phyloP scores from a whole-genome alignment of 92 coral and sea anemone genomes.

The Umimayanthus chanpuru region DNA sequence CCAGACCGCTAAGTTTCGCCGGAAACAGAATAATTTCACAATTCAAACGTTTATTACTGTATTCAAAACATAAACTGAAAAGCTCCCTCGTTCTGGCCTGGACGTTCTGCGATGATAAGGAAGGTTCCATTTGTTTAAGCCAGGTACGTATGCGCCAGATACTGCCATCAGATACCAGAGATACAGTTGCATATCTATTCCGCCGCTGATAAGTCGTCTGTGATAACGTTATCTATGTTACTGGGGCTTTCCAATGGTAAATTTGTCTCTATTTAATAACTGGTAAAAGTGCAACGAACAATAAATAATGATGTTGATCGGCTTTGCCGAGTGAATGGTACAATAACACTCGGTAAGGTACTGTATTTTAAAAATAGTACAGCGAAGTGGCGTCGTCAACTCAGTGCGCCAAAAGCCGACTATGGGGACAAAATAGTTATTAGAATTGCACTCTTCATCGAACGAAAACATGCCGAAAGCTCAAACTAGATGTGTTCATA shows the following conservation, averaged over 20 bases:
- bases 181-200: not conserved
- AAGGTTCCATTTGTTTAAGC: not conserved
- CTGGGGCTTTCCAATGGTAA: too few relatives aligned
- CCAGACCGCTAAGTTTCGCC: not conserved
- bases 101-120: not conserved
- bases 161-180: not conserved
- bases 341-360: not conserved
- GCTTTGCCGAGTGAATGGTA: not conserved
- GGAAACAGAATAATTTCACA: not conserved
- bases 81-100: not conserved
- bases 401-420: too few relatives aligned
- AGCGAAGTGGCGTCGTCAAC: too few relatives aligned
- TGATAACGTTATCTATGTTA: too few relatives aligned
- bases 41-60: not conserved
- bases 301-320: not conserved
- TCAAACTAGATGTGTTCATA: not conserved
- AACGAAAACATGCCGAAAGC: not conserved
- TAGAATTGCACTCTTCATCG: not conserved
- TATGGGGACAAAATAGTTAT: too few relatives aligned
- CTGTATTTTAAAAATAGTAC: too few relatives aligned
- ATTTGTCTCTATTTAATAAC: too few relatives aligned
- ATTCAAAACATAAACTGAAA: too few relatives aligned
- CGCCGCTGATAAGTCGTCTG: not conserved
- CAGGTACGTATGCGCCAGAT: not conserved
- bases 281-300: not conserved